Conservation (phyloP, 2,888 invertebrate species). For the Conops quadrifasciatus region DNA sequence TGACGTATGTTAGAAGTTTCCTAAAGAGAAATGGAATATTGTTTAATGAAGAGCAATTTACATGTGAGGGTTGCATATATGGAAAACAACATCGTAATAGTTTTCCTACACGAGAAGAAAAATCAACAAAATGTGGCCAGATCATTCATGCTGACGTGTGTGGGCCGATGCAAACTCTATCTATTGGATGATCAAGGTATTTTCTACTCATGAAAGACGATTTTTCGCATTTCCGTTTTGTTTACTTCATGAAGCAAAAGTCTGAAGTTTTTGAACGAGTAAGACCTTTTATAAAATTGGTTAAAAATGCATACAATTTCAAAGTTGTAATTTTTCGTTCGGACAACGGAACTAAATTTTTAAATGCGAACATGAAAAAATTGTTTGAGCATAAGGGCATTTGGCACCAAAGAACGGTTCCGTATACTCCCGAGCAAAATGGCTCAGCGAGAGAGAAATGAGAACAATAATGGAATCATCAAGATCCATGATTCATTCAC, state of each 20-base stretch:
- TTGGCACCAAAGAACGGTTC: slow-evolving; percentile 46
- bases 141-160: slow-evolving; percentile 48
- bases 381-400: slow-evolving; percentile 47
- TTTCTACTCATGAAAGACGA: slow-evolving; percentile 45
- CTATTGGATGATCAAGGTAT: slow-evolving; percentile 43
- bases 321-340: slow-evolving; percentile 46
- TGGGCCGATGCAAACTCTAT: slow-evolving; percentile 44
- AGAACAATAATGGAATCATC: slow-evolving; percentile 55
- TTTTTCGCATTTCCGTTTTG: slow-evolving; percentile 40
- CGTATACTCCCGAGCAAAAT: slow-evolving; percentile 59
- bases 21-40: slow-evolving; percentile 40
- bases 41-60: slow-evolving; percentile 37
- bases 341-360: slow-evolving; percentile 52
- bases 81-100: slow-evolving; percentile 44
- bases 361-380: slow-evolving; percentile 44
- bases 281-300: slow-evolving; percentile 39
- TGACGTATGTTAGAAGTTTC: slow-evolving; percentile 42
- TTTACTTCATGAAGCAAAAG: slow-evolving; percentile 45
- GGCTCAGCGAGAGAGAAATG: slow-evolving; percentile 57
- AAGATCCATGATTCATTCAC: slow-evolving; percentile 44
- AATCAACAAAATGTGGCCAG: slow-evolving; percentile 36
- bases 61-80: slow-evolving; percentile 45
- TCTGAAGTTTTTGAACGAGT: slow-evolving; percentile 38
- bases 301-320: slow-evolving; percentile 45
- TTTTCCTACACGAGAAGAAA: slow-evolving; percentile 39